Evolutionary conservation across 2,888 invertebrate species (phyloP).

Genomic region (Drosophila parthenogenetica): DNA sequence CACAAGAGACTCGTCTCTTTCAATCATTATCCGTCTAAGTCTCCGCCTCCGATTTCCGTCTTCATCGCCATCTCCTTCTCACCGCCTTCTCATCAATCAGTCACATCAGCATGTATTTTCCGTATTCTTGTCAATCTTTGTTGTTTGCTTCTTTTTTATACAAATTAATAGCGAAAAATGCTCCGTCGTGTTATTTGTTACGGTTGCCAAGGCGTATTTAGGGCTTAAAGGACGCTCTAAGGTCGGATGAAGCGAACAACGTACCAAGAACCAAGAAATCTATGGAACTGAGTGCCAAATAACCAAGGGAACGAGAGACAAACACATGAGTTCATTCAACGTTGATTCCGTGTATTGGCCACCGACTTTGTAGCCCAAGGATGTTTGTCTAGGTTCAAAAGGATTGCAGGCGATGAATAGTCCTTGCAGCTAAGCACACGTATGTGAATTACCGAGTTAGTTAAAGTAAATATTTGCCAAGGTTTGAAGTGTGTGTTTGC

Average conservation of each 20-base stretch:
- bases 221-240: slow-evolving; percentile 44
- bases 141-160: slow-evolving; percentile 65
- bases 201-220: slow-evolving; percentile 38
- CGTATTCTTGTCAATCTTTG: slow-evolving; percentile 52
- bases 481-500: too few relatives aligned
- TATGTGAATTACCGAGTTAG: slow-evolving; percentile 32
- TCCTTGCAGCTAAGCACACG: slow-evolving; percentile 1
- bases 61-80: not conserved
- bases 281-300: not conserved
- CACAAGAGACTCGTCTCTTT: slow-evolving; percentile 50
- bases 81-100: slow-evolving; percentile 20
- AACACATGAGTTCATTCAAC: slow-evolving; percentile 45
- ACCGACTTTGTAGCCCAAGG: slow-evolving; percentile 18
- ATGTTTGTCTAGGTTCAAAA: slow-evolving; percentile 59
- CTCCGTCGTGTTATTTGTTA: slow-evolving; percentile 24
- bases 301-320: not conserved
- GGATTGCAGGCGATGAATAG: slow-evolving; percentile 38
- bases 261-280: not conserved
- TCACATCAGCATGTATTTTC: slow-evolving; percentile 42
- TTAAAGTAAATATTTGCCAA: slow-evolving; percentile 31
- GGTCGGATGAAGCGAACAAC: too few relatives aligned
- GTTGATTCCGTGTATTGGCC: slow-evolving; percentile 45
- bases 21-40: slow-evolving; percentile 51
- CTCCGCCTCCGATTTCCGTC: not conserved
- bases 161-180: slow-evolving; percentile 70